Evolutionary conservation across 2,113 vertebrate genomes (phyloP), one percentile per base, ranked within the genome.

Genomic region (Cervus canadensis): DNA sequence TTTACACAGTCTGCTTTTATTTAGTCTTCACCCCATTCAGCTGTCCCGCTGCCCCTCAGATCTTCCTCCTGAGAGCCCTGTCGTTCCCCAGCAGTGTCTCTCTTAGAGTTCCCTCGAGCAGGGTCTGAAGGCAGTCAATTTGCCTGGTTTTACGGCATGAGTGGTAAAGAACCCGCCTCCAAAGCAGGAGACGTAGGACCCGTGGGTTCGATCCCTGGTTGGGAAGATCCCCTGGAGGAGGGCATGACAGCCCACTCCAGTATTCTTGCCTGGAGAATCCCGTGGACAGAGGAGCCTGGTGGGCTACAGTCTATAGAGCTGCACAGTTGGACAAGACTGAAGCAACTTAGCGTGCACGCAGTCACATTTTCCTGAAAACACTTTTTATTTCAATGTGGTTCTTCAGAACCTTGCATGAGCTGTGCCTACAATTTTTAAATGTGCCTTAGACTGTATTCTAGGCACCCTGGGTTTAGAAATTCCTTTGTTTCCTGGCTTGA

Each of bases 61-160:
- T 26, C 14, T 2, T 43, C 74, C 64, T 21, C 28, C 56, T 0
- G 2, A 12, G n/a, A 30, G 1, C 2, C 0, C 1, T 6, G 14
- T 30, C 23, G 1, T 30, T 3, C 4, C 30, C 5, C 10, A 0
- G 6, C 23, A 15, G 6, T 1, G 0, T 0, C 3, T 8, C 25
- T 3, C 64, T n/a, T 1, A 25, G 54, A 28, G 33, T 5, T 25
- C 40, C n/a, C 79, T 21, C 0, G 0, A 2, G 6, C 1, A 2
- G 11, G 19, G 4, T 23, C 33, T 8, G 52, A 14, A 19, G 1
- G 48, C 15, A 4, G 2, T 33, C 25, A 6, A 0, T 11, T 5
- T 6, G 12, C 19, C 78, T 60, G 30, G 21, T 15, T 81, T 57
- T 8, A 11, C 2, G 6, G 23, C 3, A 3, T 1, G 1, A 76